Percentiles rank a stretch among this genome's conserved stretches.
Evolutionary conservation across 1,140 invertebrate species (phyloP).

Genomic region (Gyrodactylus bullatarudis): DNA sequence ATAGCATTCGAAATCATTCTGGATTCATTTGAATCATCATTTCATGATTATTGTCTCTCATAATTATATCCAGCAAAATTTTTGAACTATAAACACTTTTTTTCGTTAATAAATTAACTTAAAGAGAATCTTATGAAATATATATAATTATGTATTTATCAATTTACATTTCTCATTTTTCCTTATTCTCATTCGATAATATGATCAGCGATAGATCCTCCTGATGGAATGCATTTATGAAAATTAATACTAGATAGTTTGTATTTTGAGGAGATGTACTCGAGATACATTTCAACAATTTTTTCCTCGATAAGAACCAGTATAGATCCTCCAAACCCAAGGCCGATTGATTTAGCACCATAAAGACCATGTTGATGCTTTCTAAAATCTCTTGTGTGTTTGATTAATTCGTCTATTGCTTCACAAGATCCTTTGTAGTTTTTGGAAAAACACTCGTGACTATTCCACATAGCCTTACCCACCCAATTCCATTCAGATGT

Average conservation of each 20-base stretch:
- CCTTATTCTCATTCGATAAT: background rate
- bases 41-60: too few relatives aligned
- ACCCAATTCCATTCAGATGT: background rate
- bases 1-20: too few relatives aligned
- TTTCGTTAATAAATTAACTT: too few relatives aligned
- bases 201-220: background rate
- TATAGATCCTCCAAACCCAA: background rate
- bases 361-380: background rate
- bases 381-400: background rate
- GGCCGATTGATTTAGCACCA: background rate
- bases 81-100: too few relatives aligned
- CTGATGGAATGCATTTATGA: background rate
- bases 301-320: background rate
- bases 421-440: background rate
- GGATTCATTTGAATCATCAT: too few relatives aligned
- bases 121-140: too few relatives aligned
- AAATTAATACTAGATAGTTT: background rate
- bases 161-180: too few relatives aligned
- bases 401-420: background rate
- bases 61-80: too few relatives aligned
- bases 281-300: background rate
- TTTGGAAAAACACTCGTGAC: background rate
- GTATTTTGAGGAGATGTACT: background rate
- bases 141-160: too few relatives aligned
- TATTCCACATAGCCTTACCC: background rate